Conservation (phyloP, 2,797 vertebrate species). For the Austrolebias charrua region DNA sequence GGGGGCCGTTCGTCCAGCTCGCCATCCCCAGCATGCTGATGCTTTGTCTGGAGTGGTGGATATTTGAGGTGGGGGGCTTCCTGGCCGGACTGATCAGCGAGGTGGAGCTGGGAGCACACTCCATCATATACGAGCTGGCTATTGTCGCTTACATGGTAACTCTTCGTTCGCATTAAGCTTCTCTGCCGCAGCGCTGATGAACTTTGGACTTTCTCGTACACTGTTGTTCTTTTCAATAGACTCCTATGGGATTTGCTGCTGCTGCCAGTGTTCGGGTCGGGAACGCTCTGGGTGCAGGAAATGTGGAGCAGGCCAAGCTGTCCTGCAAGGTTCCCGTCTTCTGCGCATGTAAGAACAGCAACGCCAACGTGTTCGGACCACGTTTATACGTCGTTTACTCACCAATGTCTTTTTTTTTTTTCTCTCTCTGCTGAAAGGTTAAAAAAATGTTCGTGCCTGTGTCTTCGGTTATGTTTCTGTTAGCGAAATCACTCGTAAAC, state of each 20-base stretch:
- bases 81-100: conserved; percentile 87
- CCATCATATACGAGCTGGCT: conserved; percentile 82
- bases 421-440: too few species aligned
- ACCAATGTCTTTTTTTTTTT: too few species aligned
- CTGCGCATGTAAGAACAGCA: conserved; percentile 74
- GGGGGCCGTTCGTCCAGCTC: conserved; percentile 86
- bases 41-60: conserved; percentile 98
- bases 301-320: conserved; percentile 83
- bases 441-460: too few species aligned
- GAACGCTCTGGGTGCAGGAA: conserved; percentile 88
- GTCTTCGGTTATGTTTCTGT: too few species aligned
- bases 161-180: background rate
- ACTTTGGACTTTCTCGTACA: too few species aligned
- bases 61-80: conserved; percentile 89
- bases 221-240: conserved; percentile 60
- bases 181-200: background rate
- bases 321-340: conserved; percentile 79
- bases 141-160: conserved; percentile 86
- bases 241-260: conserved; percentile 85
- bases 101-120: conserved; percentile 87
- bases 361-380: too few species aligned
- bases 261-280: conserved; percentile 90
- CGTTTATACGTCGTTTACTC: too few species aligned
- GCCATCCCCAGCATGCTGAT: conserved; percentile 95
- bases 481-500: too few species aligned